Conservation (phyloP, 1,140 invertebrate genomes). For the Aplysia californica region DNA sequence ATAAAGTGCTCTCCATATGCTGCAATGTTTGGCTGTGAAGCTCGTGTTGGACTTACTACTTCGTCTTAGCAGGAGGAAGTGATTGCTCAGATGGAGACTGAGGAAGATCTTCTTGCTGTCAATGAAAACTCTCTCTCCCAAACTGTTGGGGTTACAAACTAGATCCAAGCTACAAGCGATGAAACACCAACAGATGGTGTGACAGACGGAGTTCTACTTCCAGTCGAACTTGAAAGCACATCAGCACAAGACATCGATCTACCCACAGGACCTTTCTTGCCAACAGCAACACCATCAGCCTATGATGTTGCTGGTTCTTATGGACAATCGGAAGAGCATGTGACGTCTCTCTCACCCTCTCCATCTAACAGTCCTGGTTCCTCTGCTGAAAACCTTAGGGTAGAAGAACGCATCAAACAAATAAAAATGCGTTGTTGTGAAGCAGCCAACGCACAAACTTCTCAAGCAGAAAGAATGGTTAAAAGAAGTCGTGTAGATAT, state of each 20-base stretch:
- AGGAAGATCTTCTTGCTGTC: not conserved
- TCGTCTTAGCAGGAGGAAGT: not conserved
- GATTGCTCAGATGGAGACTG: not conserved
- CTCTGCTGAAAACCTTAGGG: not conserved
- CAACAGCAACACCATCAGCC: too few relatives aligned
- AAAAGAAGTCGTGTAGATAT: not conserved
- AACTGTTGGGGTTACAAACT: not conserved
- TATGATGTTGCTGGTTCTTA: too few relatives aligned
- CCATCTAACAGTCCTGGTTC: too few relatives aligned
- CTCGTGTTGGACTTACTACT: not conserved
- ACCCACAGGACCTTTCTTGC: too few relatives aligned
- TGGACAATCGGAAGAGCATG: too few relatives aligned
- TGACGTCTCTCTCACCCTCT: not conserved
- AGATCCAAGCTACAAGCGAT: too few relatives aligned
- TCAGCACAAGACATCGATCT: not conserved
- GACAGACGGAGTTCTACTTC: too few relatives aligned
- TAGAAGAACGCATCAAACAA: not conserved
- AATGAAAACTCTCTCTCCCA: not conserved
- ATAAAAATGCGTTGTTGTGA: not conserved
- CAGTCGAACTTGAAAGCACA: too few relatives aligned
- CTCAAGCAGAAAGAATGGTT: not conserved
- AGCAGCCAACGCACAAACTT: not conserved
- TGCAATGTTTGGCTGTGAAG: constrained; percentile 2
- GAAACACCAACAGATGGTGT: not conserved
- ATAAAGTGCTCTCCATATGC: not conserved